Percentiles rank a stretch among this genome's conserved stretches.
Evolutionary conservation across 2,113 vertebrate species (phyloP).

Genomic region (Stigmatopora nigra): DNA sequence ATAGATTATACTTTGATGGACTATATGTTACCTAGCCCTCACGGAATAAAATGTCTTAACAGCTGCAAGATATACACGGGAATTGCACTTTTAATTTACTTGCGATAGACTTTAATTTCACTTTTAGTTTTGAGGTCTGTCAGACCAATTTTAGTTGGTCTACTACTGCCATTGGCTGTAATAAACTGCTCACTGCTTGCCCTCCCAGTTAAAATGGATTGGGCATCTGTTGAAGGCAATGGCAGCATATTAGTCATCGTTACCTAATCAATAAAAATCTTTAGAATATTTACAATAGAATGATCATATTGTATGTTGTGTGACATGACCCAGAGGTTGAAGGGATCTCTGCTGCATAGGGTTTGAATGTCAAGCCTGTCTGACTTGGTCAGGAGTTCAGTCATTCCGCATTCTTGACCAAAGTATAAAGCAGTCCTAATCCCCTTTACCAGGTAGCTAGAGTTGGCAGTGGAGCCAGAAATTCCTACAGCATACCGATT

Average conservation of each 20-base stretch:
- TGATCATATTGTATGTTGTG: constrained; percentile 19
- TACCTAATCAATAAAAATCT: not conserved
- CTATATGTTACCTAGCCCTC: too few relatives aligned
- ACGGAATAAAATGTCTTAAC: too few relatives aligned
- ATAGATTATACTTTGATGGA: constrained; percentile 4
- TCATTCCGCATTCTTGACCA: constrained; percentile 78
- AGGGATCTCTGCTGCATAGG: constrained; percentile 48
- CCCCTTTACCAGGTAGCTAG: constrained; percentile 78
- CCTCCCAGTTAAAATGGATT: too few relatives aligned
- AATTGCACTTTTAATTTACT: too few relatives aligned
- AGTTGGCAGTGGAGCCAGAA: constrained; percentile 73
- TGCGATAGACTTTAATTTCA: too few relatives aligned
- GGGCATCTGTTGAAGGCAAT: too few relatives aligned
- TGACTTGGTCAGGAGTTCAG: constrained; percentile 76
- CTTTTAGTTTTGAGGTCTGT: too few relatives aligned
- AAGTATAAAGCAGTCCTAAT: constrained; percentile 81
- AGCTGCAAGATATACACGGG: too few relatives aligned
- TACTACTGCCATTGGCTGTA: too few relatives aligned
- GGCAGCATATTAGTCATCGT: not conserved
- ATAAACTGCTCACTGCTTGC: too few relatives aligned
- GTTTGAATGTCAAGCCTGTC: constrained; percentile 66
- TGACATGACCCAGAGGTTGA: constrained; percentile 26
- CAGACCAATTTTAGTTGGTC: too few relatives aligned
- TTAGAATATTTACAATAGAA: constrained; percentile 9
- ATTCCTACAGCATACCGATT: constrained; percentile 79